Base-by-base conservation (phyloP, 2,113 vertebrate genomes). In the Equus quagga region DNA sequence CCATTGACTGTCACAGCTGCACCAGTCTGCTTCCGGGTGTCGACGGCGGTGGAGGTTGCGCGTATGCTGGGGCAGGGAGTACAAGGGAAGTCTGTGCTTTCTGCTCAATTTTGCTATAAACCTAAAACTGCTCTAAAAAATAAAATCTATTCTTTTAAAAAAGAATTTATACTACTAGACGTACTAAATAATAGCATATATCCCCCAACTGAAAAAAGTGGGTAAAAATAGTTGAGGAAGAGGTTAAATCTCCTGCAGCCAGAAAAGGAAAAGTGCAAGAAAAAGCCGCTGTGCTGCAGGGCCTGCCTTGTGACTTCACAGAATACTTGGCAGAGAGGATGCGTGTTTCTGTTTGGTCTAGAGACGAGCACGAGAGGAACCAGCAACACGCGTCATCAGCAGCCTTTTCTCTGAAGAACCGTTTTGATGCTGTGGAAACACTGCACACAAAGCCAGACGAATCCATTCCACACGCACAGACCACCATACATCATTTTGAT, bases 51-150 rank as follows among this genome's bases (percentile, higher is more conserved):
- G 33, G 3, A 36, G 31, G 56, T 11, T 56, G 19, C n/a, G 8
- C 0, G 3, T 4, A 12, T 3, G 2, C 13, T 2, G 64, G 58
- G 28, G 33, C 31, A 2, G 9, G 36, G 0, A 72, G 15, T 8
- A 15, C 28, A 60, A 12, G 15, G n/a, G 60, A 91, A 91, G n/a
- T 64, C 78, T 28, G 23, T 10, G 31, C 65, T 82, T 89, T 84
- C 13, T 89, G 65, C 54, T 91, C 46, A 82, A 0, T 65, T 85
- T 84, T 89, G 78, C 65, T 89, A 13, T 76, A 83, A 51, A 85
- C 23, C 23, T 80, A 93, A 83, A 92, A 69, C 28, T 56, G 23
- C 60, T 81, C 84, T 89, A n/a, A 79, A 96, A 84, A 84, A 58
- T 60, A 82, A 96, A 85, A 31, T 36, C 44, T 82, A 8, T 18